These are phyloP conservation scores for Drosophila tripunctata DNA, from an alignment of 2,888 invertebrate species.

Conservation along the genomic window DNA sequence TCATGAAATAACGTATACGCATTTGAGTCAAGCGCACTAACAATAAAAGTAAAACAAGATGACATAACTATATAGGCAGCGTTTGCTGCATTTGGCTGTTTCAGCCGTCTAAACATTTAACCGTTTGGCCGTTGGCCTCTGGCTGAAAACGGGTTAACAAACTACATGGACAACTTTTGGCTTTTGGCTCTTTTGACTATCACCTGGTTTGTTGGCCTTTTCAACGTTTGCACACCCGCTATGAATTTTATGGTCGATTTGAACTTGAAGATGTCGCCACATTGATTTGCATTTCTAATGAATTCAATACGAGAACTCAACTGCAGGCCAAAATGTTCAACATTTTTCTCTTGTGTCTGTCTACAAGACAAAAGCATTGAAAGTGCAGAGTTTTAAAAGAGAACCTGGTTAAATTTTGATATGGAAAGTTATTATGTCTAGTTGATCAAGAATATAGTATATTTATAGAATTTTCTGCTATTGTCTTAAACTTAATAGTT, in stretches of 20 bases:
- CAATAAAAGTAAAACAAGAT: constrained; percentile 45
- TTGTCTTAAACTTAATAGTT: constrained; percentile 10
- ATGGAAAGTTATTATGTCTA: background rate
- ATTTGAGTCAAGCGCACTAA: constrained; percentile 14
- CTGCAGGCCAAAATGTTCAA: constrained; percentile 27
- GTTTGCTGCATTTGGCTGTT: constrained; percentile 34
- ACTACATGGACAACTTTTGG: constrained; percentile 54
- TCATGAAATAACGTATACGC: constrained; percentile 11
- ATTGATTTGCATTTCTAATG: constrained; percentile 71
- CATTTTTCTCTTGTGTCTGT: constrained; percentile 2
- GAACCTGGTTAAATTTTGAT: background rate
- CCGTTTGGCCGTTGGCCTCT: constrained; percentile 43
- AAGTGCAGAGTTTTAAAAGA: constrained; percentile 1
- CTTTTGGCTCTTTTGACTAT: no score
- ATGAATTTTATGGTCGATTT: constrained; percentile 66
- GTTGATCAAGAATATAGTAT: constrained; percentile 8
- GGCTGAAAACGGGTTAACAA: constrained; percentile 52
- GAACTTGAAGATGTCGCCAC: constrained; percentile 70
- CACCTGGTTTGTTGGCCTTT: constrained; percentile 63
- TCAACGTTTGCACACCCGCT: constrained; percentile 48
- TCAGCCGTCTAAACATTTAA: background rate
- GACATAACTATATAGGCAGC: constrained; percentile 26
- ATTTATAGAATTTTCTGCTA: background rate
- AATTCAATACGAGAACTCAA: constrained; percentile 50
- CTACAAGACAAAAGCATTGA: constrained; percentile 3